phyloP scores from a whole-genome alignment of 2,113 vertebrate species.

The Malurus melanocephalus region DNA sequence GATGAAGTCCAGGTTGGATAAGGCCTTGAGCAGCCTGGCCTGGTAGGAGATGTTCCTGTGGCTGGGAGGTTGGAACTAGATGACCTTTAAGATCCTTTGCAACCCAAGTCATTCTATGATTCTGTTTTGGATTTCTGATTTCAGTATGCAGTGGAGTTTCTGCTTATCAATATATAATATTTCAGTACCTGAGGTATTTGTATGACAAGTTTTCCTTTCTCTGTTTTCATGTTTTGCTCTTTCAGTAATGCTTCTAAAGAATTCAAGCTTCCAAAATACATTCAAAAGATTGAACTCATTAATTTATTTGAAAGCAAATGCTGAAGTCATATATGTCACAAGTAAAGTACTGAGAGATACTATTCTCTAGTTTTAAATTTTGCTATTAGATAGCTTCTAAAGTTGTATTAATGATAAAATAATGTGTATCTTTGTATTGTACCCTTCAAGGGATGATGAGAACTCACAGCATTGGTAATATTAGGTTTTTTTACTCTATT shows the following conservation, averaged over 20 bases:
- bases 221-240: neutral
- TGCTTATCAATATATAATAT: neutral
- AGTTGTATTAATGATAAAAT: neutral
- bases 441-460: neutral
- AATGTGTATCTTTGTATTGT: neutral
- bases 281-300: neutral
- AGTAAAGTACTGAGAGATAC: neutral
- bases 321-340: neutral
- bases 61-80: neutral
- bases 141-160: neutral
- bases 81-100: neutral
- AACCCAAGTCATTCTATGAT: neutral
- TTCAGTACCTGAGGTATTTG: neutral
- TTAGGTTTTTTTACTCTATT: neutral
- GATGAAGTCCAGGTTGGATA: neutral
- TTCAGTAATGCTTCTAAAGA: neutral
- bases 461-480: neutral
- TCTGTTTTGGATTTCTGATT: neutral
- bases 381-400: neutral
- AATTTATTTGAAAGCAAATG: neutral
- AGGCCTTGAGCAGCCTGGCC: neutral
- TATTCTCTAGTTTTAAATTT: neutral
- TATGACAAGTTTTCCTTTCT: neutral
- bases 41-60: neutral
- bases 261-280: neutral